Conservation (phyloP, 1,140 invertebrate genomes). For the Linepithema humile region DNA sequence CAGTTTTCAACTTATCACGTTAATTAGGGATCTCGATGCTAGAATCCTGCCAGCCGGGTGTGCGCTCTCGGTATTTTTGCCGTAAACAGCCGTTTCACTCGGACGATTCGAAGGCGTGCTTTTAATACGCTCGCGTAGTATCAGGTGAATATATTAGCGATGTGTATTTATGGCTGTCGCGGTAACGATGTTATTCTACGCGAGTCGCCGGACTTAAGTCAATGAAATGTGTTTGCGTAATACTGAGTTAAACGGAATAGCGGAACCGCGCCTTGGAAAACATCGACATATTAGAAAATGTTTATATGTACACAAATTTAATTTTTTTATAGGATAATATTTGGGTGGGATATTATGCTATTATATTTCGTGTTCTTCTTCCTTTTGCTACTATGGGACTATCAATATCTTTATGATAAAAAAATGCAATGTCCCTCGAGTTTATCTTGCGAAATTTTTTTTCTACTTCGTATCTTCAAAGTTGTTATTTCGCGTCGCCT, state of each 20-base stretch:
- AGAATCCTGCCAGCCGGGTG: background rate
- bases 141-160: background rate
- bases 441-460: no score
- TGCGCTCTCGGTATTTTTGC: background rate
- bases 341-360: no score
- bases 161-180: background rate
- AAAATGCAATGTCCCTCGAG: no score
- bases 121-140: background rate
- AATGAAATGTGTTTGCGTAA: background rate
- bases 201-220: background rate
- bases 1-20: constrained; percentile 32
- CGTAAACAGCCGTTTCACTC: background rate
- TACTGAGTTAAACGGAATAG: background rate
- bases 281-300: background rate
- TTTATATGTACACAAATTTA: background rate
- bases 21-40: constrained; percentile 7
- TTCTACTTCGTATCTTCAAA: background rate
- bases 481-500: background rate
- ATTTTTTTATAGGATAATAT: no score
- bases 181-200: background rate
- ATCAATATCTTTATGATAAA: no score
- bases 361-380: no score
- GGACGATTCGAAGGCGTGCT: background rate
- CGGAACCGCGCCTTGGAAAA: background rate
- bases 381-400: no score